These are phyloP conservation scores for Drosophila albomicans DNA, from an alignment of 1,140 invertebrate species.

Conservation along the genomic window DNA sequence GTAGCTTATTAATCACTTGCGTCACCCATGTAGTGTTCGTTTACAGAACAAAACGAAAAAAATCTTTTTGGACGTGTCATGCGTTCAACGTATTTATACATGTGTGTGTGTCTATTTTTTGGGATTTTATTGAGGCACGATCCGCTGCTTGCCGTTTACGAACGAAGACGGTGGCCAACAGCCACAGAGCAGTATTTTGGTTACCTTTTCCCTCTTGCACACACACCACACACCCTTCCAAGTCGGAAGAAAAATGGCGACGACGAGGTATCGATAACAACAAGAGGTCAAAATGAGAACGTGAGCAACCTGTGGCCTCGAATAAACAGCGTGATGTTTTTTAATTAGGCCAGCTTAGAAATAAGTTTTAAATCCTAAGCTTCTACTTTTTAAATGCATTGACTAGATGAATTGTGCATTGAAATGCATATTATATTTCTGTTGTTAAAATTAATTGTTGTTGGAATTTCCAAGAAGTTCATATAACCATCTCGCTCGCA, in stretches of 20 bases:
- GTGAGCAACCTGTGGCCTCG: conserved; percentile 65
- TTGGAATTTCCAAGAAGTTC: conserved; percentile 72
- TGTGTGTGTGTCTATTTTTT: conserved; percentile 51
- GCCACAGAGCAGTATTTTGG: conserved; percentile 70
- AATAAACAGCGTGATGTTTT: neutral
- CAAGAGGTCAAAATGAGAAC: conserved; percentile 57
- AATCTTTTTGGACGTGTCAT: conserved; percentile 46
- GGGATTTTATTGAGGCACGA: conserved; percentile 57
- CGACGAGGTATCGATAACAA: conserved; percentile 80
- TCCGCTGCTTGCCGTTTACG: conserved; percentile 45
- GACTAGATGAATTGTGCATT: neutral
- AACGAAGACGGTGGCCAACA: conserved; percentile 29
- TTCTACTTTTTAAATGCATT: conserved; percentile 4
- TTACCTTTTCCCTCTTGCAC: conserved; percentile 69
- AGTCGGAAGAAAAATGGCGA: conserved; percentile 78
- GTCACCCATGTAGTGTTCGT: conserved; percentile 63
- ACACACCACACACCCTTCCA: conserved; percentile 61
- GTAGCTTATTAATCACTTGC: conserved; percentile 67
- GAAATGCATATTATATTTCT: conserved; percentile 47
- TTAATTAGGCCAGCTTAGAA: neutral
- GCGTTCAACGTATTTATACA: conserved; percentile 22
- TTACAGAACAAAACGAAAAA: conserved; percentile 35
- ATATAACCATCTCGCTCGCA: conserved; percentile 64
- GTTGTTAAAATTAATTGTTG: conserved; percentile 71
- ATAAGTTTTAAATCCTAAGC: too few species aligned